phyloP scores from a whole-genome alignment of 2,888 invertebrate species.

The Epirrita christyi region DNA sequence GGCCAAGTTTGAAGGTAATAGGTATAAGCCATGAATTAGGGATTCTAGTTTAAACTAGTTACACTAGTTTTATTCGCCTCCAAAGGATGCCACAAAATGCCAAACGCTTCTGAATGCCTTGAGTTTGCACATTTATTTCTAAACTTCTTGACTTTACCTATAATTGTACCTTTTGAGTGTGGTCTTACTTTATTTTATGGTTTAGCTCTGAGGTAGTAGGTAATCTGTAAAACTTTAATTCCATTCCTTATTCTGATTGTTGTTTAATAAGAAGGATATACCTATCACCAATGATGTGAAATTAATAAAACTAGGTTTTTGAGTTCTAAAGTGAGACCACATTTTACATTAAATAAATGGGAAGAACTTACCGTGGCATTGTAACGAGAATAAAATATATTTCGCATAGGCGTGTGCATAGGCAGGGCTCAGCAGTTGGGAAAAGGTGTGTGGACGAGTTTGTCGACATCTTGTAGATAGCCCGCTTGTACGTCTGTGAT shows the following conservation, averaged over 20 bases:
- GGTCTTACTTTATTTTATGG: neutral
- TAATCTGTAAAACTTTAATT: too few species aligned
- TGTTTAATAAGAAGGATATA: too few species aligned
- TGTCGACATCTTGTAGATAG: conserved; percentile 4
- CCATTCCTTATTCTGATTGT: too few species aligned
- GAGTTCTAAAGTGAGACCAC: neutral
- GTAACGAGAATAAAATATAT: conserved; percentile 34
- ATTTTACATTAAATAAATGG: neutral
- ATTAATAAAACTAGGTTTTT: neutral
- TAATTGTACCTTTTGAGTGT: neutral
- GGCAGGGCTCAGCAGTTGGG: conserved; percentile 11
- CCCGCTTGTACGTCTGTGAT: neutral
- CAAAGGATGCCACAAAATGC: neutral
- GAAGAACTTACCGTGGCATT: conserved; percentile 49
- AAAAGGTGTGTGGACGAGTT: neutral
- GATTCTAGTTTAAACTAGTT: conserved; percentile 42
- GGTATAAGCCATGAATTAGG: conserved; percentile 37
- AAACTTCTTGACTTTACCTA: neutral
- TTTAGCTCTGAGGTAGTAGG: neutral
- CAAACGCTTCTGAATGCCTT: conserved; percentile 9
- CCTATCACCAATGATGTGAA: too few species aligned
- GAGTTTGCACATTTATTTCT: conserved; percentile 13
- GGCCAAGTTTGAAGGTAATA: conserved; percentile 39
- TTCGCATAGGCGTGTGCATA: conserved; percentile 61
- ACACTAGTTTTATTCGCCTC: conserved; percentile 27